Evolutionary conservation across 1,140 invertebrate species (phyloP).

Genomic region (Nasonia giraulti): DNA sequence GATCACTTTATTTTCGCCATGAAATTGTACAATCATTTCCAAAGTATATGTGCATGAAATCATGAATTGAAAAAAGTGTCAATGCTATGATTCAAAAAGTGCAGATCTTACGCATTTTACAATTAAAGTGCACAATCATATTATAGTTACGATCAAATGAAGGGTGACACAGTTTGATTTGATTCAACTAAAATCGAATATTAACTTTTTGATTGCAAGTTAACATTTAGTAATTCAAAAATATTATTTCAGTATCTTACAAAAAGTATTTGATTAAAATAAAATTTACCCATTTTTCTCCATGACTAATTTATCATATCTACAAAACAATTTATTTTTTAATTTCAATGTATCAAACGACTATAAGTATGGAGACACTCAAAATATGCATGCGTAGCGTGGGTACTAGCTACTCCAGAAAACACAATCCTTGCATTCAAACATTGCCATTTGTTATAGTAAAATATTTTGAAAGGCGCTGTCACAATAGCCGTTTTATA

Average conservation of each 20-base stretch:
- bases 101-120: background rate
- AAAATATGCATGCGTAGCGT: slow-evolving; percentile 18
- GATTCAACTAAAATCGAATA: background rate
- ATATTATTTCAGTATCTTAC: slow-evolving; percentile 8
- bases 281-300: background rate
- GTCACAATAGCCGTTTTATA: background rate
- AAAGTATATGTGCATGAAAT: background rate
- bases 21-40: background rate
- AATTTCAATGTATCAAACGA: background rate
- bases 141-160: background rate
- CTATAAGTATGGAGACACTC: background rate
- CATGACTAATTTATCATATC: slow-evolving; percentile 18
- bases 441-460: slow-evolving; percentile 3
- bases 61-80: background rate
- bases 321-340: slow-evolving; percentile 5
- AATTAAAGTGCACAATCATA: background rate
- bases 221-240: background rate
- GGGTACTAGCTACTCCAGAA: background rate
- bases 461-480: slow-evolving; percentile 6
- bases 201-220: background rate
- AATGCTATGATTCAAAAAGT: background rate
- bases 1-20: background rate
- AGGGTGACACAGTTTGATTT: background rate
- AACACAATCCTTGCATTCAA: slow-evolving; percentile 29
- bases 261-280: slow-evolving; percentile 25